Percentiles rank a stretch among this genome's conserved stretches.
These are phyloP conservation scores for Drosophila neocordata DNA, from an alignment of 1,140 invertebrate genomes.

Conservation along the genomic window DNA sequence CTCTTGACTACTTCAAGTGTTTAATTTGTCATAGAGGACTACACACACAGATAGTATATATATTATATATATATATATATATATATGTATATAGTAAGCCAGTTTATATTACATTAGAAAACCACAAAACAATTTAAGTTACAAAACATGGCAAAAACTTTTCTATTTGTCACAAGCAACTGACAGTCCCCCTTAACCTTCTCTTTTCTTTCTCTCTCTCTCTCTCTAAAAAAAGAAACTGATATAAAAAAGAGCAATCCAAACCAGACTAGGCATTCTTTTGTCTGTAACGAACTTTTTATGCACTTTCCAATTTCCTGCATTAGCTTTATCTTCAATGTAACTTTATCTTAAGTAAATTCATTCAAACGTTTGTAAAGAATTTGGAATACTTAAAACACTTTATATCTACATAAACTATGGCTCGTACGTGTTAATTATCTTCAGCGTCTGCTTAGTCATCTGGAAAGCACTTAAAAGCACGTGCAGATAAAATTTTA, in stretches of 20 bases:
- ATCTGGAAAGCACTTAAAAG: too few relatives aligned
- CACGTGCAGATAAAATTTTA: too few relatives aligned
- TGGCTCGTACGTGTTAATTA: too few relatives aligned
- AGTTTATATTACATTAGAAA: slow-evolving; percentile 13
- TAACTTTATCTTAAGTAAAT: too few relatives aligned
- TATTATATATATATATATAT: not conserved
- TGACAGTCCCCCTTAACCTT: not conserved
- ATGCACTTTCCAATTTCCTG: not conserved
- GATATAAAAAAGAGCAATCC: not conserved
- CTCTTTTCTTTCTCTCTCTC: too few relatives aligned
- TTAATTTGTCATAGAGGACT: slow-evolving; percentile 14
- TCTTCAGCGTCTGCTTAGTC: too few relatives aligned
- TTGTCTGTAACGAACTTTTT: not conserved
- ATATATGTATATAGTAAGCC: slow-evolving; percentile 13
- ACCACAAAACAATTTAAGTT: slow-evolving; percentile 29
- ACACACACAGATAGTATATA: not conserved
- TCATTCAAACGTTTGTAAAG: too few relatives aligned
- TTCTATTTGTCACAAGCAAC: slow-evolving; percentile 18
- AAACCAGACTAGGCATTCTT: not conserved
- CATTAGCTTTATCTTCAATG: too few relatives aligned
- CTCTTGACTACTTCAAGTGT: not conserved
- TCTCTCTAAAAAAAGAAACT: not conserved
- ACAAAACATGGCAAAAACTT: slow-evolving; percentile 16
- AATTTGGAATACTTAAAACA: too few relatives aligned
- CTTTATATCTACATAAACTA: too few relatives aligned